A percentile compares a stretch with the other conserved stretches of the same genome.
These are phyloP conservation scores for Crossoptilon crossoptilon DNA, from an alignment of 2,797 vertebrate genomes.

Conservation along the genomic window DNA sequence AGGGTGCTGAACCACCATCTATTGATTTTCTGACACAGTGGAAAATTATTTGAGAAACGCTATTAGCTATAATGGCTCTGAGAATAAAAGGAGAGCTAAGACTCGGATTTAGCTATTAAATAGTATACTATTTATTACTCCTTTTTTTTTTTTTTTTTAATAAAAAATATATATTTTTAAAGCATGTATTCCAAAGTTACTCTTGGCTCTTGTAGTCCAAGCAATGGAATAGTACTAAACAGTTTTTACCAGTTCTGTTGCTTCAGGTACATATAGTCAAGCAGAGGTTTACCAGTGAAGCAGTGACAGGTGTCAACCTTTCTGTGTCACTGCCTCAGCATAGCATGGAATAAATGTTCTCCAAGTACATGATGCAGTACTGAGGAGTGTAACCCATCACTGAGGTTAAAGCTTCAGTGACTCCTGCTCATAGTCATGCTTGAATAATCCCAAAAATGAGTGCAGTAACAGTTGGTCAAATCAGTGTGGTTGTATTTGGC, in stretches of 20 bases:
- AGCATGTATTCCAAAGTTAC: background rate
- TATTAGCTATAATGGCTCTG: background rate
- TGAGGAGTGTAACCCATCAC: background rate
- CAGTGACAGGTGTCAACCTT: background rate
- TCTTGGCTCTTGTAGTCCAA: background rate
- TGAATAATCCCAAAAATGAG: background rate
- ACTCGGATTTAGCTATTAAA: background rate
- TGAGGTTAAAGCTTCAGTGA: background rate
- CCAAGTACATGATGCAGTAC: background rate
- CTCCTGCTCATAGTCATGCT: background rate
- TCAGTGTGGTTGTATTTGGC: background rate
- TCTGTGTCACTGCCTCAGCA: background rate
- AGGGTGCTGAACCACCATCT: background rate
- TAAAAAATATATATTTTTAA: background rate
- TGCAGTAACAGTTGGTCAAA: background rate
- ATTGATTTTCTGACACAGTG: background rate
- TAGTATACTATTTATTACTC: background rate
- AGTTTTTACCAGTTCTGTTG: background rate
- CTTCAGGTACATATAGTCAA: background rate
- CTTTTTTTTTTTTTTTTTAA: too few relatives aligned
- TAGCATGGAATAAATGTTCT: background rate
- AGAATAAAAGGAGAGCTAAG: background rate
- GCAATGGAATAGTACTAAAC: background rate
- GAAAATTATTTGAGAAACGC: background rate
- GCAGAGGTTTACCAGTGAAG: background rate